These are phyloP conservation scores for Pasiphila rectangulata DNA, from an alignment of 2,888 invertebrate genomes.

Conservation along the genomic window DNA sequence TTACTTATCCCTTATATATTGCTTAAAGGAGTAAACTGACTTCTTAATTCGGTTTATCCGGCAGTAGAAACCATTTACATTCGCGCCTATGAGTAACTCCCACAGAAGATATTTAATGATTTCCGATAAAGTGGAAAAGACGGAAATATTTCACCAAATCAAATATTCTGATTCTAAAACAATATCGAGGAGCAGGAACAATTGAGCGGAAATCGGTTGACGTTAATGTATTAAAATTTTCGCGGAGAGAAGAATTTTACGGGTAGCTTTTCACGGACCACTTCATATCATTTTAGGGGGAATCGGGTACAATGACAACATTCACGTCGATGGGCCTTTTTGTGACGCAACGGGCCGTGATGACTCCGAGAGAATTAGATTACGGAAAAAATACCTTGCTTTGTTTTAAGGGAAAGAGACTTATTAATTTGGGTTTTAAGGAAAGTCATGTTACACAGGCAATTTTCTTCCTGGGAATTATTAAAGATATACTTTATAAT, in stretches of 20 bases:
- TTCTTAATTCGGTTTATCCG: no score
- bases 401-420: no score
- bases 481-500: no score
- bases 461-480: no score
- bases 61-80: no score
- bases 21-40: no score
- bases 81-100: no score
- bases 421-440: neutral
- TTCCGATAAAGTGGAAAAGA: no score
- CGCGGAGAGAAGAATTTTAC: slow-evolving; percentile 23
- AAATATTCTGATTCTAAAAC: neutral
- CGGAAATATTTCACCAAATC: no score
- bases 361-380: slow-evolving; percentile 7
- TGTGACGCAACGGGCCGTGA: slow-evolving; percentile 4
- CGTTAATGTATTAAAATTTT: slow-evolving; percentile 28
- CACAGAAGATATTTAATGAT: no score
- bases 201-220: slow-evolving; percentile 17
- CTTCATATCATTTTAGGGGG: slow-evolving; percentile 19
- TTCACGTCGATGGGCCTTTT: slow-evolving; percentile 10
- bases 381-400: slow-evolving; percentile 1
- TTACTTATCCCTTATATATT: no score
- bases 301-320: slow-evolving; percentile 11
- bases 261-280: slow-evolving; percentile 26
- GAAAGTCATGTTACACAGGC: neutral
- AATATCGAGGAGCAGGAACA: slow-evolving; percentile 4